Evolutionary conservation across 1,140 invertebrate species (phyloP).

Genomic region (Triops longicaudatus): DNA sequence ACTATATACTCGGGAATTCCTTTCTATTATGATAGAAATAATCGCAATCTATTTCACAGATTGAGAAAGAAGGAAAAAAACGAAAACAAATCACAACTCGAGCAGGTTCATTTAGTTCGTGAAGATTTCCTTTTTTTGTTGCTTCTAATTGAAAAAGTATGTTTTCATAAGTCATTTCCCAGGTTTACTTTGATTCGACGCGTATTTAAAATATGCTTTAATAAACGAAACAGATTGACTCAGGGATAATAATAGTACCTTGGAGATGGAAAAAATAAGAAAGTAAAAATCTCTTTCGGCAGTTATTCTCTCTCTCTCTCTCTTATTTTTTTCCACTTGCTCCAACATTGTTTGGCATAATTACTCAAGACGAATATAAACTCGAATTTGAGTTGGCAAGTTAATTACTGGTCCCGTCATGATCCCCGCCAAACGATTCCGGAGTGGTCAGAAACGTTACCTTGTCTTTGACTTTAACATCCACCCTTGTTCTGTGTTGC

Average conservation of each 20-base stretch:
- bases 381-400: conserved; percentile 7
- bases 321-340: background rate
- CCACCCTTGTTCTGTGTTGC: background rate
- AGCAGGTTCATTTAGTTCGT: background rate
- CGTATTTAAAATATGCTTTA: too few species aligned
- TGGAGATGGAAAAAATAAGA: background rate
- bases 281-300: background rate
- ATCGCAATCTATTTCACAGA: too few species aligned
- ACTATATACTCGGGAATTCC: background rate
- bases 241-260: background rate
- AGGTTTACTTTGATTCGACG: too few species aligned
- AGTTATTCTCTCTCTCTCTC: background rate
- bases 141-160: background rate
- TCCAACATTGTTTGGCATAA: background rate
- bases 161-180: background rate
- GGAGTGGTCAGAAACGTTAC: background rate
- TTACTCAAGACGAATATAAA: conserved; percentile 1
- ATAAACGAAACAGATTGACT: background rate
- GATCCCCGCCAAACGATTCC: background rate
- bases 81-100: background rate
- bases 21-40: background rate
- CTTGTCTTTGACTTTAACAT: background rate
- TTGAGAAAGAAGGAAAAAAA: background rate
- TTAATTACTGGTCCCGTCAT: conserved; percentile 4
- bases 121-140: background rate